Percentiles rank a stretch among this genome's conserved stretches.
phyloP scores from a whole-genome alignment of 2,113 vertebrate genomes.

The Danionella cerebrum region DNA sequence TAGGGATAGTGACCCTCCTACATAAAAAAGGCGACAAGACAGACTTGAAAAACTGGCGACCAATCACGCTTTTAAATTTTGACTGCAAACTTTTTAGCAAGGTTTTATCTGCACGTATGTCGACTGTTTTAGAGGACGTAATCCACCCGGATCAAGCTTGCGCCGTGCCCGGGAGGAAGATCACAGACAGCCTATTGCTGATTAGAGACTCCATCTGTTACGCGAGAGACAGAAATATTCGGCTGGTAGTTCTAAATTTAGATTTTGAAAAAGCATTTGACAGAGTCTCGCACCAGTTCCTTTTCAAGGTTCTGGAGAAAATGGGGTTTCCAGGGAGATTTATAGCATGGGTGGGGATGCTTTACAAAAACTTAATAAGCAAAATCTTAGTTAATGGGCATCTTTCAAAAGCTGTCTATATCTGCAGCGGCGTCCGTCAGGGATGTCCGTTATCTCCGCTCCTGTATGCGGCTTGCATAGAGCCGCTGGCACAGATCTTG shows the following conservation, averaged over 20 bases:
- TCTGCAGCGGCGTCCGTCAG: slow-evolving; percentile 4
- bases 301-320: slow-evolving; percentile 25
- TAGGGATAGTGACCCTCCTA: neutral
- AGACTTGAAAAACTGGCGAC: neutral
- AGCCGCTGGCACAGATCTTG: slow-evolving; percentile 26
- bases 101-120: neutral
- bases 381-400: neutral
- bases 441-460: slow-evolving; percentile 30
- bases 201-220: slow-evolving; percentile 30
- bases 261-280: slow-evolving; percentile 31
- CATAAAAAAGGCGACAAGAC: neutral
- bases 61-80: neutral
- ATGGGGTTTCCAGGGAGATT: slow-evolving; percentile 19
- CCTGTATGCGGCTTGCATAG: neutral
- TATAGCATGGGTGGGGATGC: slow-evolving; percentile 17
- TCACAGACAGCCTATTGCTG: slow-evolving; percentile 29
- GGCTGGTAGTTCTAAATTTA: slow-evolving; percentile 30
- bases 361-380: neutral
- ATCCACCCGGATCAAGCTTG: slow-evolving; percentile 37
- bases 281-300: slow-evolving; percentile 23
- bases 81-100: slow-evolving; percentile 23
- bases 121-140: slow-evolving; percentile 20
- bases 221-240: slow-evolving; percentile 33
- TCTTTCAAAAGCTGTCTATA: neutral
- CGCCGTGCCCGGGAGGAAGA: slow-evolving; percentile 7